A percentile compares a stretch with the other conserved stretches of the same genome.
These are phyloP conservation scores for Aporophyla lueneburgensis DNA, from an alignment of 2,888 invertebrate species.

Conservation along the genomic window DNA sequence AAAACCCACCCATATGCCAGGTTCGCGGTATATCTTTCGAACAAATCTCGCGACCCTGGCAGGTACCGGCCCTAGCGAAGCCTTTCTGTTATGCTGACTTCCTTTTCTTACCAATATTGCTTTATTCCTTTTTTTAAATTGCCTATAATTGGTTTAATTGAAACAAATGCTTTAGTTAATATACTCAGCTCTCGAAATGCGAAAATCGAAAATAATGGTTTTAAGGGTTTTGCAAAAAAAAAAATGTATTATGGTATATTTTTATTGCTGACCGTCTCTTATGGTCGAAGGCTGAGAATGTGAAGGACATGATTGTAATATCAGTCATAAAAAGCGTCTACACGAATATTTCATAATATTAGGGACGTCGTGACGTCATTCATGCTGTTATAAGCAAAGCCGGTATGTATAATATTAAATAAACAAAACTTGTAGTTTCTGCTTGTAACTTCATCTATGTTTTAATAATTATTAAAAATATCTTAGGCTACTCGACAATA, in stretches of 20 bases:
- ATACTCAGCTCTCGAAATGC: not conserved
- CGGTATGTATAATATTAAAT: not conserved
- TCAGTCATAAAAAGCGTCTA: slow-evolving; percentile 40
- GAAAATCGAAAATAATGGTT: not conserved
- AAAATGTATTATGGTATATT: not conserved
- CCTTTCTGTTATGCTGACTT: too few relatives aligned
- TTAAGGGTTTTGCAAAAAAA: not conserved
- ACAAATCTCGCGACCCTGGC: too few relatives aligned
- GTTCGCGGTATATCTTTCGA: too few relatives aligned
- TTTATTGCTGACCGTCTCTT: slow-evolving; percentile 31
- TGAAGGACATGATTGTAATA: slow-evolving; percentile 30
- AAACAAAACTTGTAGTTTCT: not conserved
- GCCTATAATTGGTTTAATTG: too few relatives aligned
- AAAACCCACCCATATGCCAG: too few relatives aligned
- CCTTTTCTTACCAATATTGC: too few relatives aligned
- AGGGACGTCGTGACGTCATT: slow-evolving; percentile 13
- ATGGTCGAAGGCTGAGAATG: slow-evolving; percentile 23
- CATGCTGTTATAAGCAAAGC: not conserved
- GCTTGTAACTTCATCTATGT: not conserved
- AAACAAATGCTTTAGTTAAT: too few relatives aligned
- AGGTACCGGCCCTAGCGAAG: too few relatives aligned
- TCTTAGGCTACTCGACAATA: not conserved
- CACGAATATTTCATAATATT: slow-evolving; percentile 24
- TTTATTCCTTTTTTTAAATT: too few relatives aligned
- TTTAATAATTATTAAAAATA: not conserved